Base-by-base conservation (phyloP, 2,888 invertebrate genomes). In the Pollenia labialis region DNA sequence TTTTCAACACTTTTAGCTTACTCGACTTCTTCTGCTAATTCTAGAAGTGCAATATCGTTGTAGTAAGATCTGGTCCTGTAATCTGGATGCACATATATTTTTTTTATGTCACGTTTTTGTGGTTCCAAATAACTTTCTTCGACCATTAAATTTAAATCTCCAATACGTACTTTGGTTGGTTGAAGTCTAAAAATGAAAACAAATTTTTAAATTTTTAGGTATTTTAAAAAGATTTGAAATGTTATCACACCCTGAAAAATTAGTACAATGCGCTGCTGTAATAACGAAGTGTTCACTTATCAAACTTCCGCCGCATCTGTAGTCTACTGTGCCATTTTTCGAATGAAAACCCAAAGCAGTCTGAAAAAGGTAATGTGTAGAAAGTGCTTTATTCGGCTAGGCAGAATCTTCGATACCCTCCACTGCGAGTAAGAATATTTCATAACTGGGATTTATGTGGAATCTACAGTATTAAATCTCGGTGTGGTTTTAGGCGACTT, bases 271-370 rank as follows among this genome's bases (percentile, higher is more conserved):
- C 4, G 93, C 93, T 46, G 93, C 92, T 6, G 93, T 92, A 11
- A 93, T 44, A 0, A 93, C 90, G 82, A 90, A 93, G 40, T 88
- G 89, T 48, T 92, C 90, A 79, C 93, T 93, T 66, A 93, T 92
- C 69, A 93, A 87, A 83, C 92, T 92, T 16, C 93, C 93, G 10
- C 93, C 93, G 69, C 93, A 93, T 86, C 92, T 92, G 88, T 92
- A 93, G 18, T 91, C 90, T 12, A 92, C 89, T 77, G 77, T 44
- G 8, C 79, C 80, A 4, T 66, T 77, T 23, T 62, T 64, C 0
- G 83, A 79, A 23, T 81, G 83, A 68, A 91, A 91, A 18, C 91
- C 91, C 7, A 92, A 56, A 4, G 92, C 91, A 32, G 91, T 90
- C 91, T 92, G 81, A 6, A 50, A 74, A 44, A n/a, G 16, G 69